phyloP scores from a whole-genome alignment of 2,797 vertebrate species.

The Chelidonichthys spinosus region DNA sequence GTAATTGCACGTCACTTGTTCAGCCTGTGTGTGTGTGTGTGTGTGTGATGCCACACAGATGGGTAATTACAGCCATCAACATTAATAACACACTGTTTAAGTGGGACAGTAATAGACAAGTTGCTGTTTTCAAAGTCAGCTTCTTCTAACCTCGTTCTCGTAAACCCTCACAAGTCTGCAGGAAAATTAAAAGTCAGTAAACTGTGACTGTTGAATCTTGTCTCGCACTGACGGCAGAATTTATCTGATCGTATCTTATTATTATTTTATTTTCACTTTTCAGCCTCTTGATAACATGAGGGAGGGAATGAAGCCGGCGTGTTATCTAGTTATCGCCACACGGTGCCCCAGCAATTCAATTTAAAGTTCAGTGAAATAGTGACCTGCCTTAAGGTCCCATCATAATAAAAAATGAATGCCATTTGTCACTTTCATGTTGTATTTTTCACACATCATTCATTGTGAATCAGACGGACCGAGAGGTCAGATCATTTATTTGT shows the following conservation, averaged over 20 bases:
- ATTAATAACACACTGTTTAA: conserved; percentile 48
- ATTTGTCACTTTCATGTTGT: conserved; percentile 23
- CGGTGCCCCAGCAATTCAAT: conserved; percentile 42
- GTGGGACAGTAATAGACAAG: conserved; percentile 14
- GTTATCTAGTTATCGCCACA: conserved; percentile 36
- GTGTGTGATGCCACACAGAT: conserved; percentile 33
- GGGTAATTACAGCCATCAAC: conserved; percentile 51
- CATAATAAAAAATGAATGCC: conserved; percentile 5
- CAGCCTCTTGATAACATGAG: conserved; percentile 2
- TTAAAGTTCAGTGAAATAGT: conserved; percentile 50
- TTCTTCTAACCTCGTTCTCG: conserved; percentile 2
- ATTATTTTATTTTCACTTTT: conserved; percentile 13
- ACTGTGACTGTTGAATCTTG: not conserved
- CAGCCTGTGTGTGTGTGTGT: conserved; percentile 8
- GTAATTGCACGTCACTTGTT: conserved; percentile 22
- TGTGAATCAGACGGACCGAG: conserved; percentile 1
- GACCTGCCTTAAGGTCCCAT: conserved; percentile 25
- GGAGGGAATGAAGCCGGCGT: not conserved
- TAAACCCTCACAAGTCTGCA: conserved; percentile 13
- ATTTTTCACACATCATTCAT: conserved; percentile 26
- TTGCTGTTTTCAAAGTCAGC: conserved; percentile 31
- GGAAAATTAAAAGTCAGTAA: conserved; percentile 32
- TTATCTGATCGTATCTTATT: conserved; percentile 19
- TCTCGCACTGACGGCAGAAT: conserved; percentile 2
- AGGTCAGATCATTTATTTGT: conserved; percentile 48